Conservation (phyloP, 2,888 invertebrate genomes). For the Aphodius sticticus region DNA sequence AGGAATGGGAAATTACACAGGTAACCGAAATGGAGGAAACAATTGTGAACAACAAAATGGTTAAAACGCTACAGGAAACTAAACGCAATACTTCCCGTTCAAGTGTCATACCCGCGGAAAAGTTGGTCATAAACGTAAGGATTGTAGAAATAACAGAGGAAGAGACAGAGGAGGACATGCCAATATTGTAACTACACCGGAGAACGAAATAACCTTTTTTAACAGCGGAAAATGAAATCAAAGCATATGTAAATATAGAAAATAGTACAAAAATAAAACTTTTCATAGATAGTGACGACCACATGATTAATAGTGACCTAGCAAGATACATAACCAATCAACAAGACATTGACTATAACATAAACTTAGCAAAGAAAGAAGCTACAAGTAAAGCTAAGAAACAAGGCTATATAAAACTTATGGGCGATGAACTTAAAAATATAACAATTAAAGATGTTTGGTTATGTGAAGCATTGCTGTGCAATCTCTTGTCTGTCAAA, state of each 20-base stretch:
- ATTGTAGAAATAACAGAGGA: neutral
- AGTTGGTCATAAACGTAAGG: no score
- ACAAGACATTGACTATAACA: conserved; percentile 20
- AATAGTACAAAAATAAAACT: conserved; percentile 30
- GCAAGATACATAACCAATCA: conserved; percentile 29
- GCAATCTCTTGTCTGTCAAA: conserved; percentile 42
- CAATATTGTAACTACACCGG: neutral
- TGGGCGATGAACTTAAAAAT: conserved; percentile 27
- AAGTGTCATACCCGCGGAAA: neutral
- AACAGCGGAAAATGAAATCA: conserved; percentile 5
- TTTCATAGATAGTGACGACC: conserved; percentile 36
- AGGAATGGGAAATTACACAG: neutral
- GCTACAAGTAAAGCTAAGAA: conserved; percentile 24
- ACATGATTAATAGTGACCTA: conserved; percentile 28
- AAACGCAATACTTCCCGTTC: neutral
- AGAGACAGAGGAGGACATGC: neutral
- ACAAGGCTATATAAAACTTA: conserved; percentile 29
- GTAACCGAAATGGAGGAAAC: conserved; percentile 5
- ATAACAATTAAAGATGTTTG: conserved; percentile 39
- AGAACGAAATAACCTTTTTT: conserved; percentile 30
- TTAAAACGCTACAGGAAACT: neutral
- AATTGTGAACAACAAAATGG: neutral
- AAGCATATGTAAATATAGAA: conserved; percentile 11
- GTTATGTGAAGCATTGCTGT: conserved; percentile 39
- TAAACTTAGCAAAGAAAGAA: conserved; percentile 33